Conservation (phyloP, 2,888 invertebrate species). For the Spilarctia lutea region DNA sequence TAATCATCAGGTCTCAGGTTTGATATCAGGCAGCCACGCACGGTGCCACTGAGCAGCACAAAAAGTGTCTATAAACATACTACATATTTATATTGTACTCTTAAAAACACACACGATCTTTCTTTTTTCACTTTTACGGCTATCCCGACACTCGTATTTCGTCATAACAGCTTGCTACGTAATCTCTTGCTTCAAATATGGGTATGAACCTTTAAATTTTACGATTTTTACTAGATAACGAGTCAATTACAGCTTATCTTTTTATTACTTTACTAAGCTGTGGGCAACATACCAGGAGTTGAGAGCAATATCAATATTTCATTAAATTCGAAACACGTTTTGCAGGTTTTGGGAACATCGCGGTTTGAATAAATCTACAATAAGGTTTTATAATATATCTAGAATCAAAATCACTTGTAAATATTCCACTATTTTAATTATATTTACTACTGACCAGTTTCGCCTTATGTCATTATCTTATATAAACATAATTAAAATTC, state of each 20-base stretch:
- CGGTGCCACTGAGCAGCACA: no score
- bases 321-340: not conserved
- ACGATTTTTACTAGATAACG: not conserved
- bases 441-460: no score
- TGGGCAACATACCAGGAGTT: not conserved
- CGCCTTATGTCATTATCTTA: no score
- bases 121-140: not conserved
- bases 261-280: slow-evolving; percentile 6
- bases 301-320: not conserved
- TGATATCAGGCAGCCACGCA: no score
- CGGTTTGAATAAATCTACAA: not conserved
- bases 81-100: no score
- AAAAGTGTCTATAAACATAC: no score
- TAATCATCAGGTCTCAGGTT: no score
- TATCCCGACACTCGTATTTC: not conserved
- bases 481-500: no score
- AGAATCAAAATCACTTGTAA: no score
- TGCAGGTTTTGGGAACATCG: not conserved
- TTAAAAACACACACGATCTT: not conserved
- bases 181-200: not conserved
- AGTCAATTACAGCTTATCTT: not conserved
- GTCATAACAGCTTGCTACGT: not conserved
- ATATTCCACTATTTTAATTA: no score
- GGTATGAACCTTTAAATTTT: slow-evolving; percentile 3
- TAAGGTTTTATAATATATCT: no score